These are phyloP conservation scores for Antechinus stuartii DNA, from an alignment of 2,113 vertebrate species.

Conservation along the genomic window DNA sequence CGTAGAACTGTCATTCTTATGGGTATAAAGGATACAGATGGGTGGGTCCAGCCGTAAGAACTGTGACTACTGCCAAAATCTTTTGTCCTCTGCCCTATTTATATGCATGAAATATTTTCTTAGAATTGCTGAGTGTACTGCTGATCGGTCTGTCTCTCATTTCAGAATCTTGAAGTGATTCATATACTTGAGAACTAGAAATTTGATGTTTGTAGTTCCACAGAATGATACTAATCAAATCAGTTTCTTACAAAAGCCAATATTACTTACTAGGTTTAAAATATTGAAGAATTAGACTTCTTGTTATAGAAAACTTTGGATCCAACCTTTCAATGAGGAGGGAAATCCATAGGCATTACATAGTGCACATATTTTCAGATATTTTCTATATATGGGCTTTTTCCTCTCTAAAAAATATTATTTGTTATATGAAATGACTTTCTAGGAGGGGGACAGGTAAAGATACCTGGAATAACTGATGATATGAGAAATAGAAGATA, in stretches of 20 bases:
- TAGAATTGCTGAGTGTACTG: slow-evolving; percentile 71
- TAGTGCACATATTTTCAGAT: background rate
- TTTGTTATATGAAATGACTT: background rate
- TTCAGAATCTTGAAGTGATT: slow-evolving; percentile 76
- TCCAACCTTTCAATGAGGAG: slow-evolving; percentile 15
- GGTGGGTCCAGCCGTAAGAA: slow-evolving; percentile 36
- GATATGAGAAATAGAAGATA: background rate
- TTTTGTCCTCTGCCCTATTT: slow-evolving; percentile 65
- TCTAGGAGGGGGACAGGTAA: background rate
- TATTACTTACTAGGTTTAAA: slow-evolving; percentile 55
- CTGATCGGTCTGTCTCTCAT: slow-evolving; percentile 60
- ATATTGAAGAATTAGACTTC: slow-evolving; percentile 42
- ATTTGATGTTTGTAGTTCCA: slow-evolving; percentile 56
- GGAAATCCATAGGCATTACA: background rate
- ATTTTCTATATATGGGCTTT: background rate
- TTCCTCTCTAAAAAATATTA: background rate
- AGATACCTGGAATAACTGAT: background rate
- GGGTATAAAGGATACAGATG: background rate
- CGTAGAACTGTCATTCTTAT: background rate
- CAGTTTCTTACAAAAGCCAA: slow-evolving; percentile 58
- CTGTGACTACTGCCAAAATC: slow-evolving; percentile 70
- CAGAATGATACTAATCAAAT: slow-evolving; percentile 66
- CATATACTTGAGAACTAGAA: slow-evolving; percentile 67
- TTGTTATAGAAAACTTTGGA: slow-evolving; percentile 41
- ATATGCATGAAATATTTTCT: slow-evolving; percentile 69